Evolutionary conservation across 2,888 invertebrate genomes (phyloP).

Genomic region (Drosophila atroscutellata): DNA sequence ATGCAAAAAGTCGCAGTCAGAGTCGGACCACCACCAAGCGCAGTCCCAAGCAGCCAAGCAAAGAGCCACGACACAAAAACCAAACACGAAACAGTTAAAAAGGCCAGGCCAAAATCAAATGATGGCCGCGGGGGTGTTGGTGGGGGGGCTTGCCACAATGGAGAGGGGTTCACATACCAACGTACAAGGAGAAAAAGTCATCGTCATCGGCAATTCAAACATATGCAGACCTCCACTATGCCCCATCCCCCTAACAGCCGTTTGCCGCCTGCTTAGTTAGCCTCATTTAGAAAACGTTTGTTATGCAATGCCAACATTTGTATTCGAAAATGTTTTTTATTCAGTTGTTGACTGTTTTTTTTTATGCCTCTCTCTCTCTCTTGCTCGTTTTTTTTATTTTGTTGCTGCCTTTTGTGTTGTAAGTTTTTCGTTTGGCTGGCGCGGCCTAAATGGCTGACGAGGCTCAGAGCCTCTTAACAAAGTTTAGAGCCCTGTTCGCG

Average conservation of each 20-base stretch:
- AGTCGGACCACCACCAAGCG: slow-evolving; percentile 69
- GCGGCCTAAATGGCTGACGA: slow-evolving; percentile 76
- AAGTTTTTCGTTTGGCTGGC: slow-evolving; percentile 55
- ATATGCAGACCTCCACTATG: slow-evolving; percentile 65
- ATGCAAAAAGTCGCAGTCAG: slow-evolving; percentile 68
- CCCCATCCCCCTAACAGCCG: slow-evolving; percentile 5
- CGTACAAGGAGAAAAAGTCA: slow-evolving; percentile 73
- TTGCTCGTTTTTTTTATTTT: slow-evolving; percentile 2
- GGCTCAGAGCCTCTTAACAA: slow-evolving; percentile 47
- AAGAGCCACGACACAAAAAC: slow-evolving; percentile 69
- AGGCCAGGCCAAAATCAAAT: slow-evolving; percentile 34
- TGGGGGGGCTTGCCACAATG: background rate
- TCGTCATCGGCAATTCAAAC: slow-evolving; percentile 81
- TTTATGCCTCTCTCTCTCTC: slow-evolving; percentile 18
- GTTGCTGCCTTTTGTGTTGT: slow-evolving; percentile 53
- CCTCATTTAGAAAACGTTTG: slow-evolving; percentile 82
- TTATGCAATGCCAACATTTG: slow-evolving; percentile 84
- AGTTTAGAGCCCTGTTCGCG: slow-evolving; percentile 31
- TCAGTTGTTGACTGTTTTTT: slow-evolving; percentile 71
- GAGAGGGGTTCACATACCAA: slow-evolving; percentile 32
- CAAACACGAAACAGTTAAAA: slow-evolving; percentile 79
- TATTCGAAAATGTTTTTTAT: slow-evolving; percentile 82
- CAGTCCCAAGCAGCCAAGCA: slow-evolving; percentile 50
- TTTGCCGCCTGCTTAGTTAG: slow-evolving; percentile 73
- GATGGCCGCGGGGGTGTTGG: background rate